These are phyloP conservation scores for Calliphora vicina DNA, from an alignment of 1,140 invertebrate genomes.

Conservation along the genomic window DNA sequence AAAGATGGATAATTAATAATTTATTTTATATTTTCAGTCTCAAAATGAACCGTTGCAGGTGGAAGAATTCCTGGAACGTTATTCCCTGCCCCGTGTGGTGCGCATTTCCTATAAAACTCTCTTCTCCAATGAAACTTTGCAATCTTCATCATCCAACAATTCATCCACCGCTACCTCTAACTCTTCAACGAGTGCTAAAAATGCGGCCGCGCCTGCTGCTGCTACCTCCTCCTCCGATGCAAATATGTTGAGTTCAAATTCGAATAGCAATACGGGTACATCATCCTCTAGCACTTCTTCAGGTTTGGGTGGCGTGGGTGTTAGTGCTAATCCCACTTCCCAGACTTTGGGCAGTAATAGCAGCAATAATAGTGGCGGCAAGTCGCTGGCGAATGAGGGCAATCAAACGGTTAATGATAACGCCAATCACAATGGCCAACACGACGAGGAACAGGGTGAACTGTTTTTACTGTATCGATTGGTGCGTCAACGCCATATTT, in stretches of 20 bases:
- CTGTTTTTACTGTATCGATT: constrained; percentile 59
- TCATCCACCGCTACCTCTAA: constrained; percentile 57
- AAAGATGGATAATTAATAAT: constrained; percentile 22
- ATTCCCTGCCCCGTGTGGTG: constrained; percentile 67
- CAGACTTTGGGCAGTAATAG: constrained; percentile 35
- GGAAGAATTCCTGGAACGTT: constrained; percentile 67
- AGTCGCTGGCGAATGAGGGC: constrained; percentile 40
- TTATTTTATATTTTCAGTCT: constrained; percentile 38
- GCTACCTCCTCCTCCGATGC: constrained; percentile 12
- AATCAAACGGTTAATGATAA: constrained; percentile 14
- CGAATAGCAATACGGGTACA: constrained; percentile 34
- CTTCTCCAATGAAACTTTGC: constrained; percentile 57
- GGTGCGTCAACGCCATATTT: constrained; percentile 56
- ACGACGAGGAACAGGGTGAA: constrained; percentile 46
- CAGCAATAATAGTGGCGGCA: constrained; percentile 34
- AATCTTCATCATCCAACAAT: constrained; percentile 60
- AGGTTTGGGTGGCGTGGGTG: background rate
- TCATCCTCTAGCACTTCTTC: constrained; percentile 50
- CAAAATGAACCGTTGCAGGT: constrained; percentile 55
- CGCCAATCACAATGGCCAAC: background rate
- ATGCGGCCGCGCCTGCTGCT: constrained; percentile 1
- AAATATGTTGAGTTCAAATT: background rate
- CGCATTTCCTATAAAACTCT: constrained; percentile 59
- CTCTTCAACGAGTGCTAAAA: constrained; percentile 48
- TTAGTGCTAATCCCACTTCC: background rate